Conservation (phyloP, 2,888 invertebrate species). For the Eupithecia abbreviata region DNA sequence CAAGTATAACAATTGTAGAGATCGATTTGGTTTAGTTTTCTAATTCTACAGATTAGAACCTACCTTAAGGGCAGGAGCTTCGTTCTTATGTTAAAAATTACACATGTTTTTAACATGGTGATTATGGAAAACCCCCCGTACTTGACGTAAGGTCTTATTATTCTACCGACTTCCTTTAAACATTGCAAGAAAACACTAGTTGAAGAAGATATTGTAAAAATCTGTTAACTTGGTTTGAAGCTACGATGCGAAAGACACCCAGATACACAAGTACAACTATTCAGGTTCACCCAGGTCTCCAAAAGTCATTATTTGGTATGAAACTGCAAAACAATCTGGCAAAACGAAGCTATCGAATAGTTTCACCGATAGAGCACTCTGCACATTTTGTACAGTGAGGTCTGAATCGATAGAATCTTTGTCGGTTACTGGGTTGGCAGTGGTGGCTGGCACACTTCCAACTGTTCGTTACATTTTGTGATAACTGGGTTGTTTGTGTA, state of each 20-base stretch:
- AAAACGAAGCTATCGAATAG: background rate
- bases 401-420: constrained; percentile 19
- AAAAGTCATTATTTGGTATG: constrained; percentile 1
- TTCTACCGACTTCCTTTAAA: too few relatives aligned
- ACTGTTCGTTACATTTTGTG: constrained; percentile 18
- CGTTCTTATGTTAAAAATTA: too few relatives aligned
- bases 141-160: too few relatives aligned
- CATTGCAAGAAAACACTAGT: background rate
- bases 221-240: background rate
- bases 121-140: too few relatives aligned
- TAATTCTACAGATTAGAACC: too few relatives aligned
- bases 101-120: too few relatives aligned
- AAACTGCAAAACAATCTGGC: background rate
- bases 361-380: constrained; percentile 1
- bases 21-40: background rate
- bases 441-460: constrained; percentile 25
- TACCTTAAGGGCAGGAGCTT: too few relatives aligned
- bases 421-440: constrained; percentile 19
- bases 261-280: background rate
- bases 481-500: constrained; percentile 22
- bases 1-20: constrained; percentile 22
- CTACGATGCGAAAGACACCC: background rate
- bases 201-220: background rate
- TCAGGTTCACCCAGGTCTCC: background rate
- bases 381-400: background rate